Evolutionary conservation across 2,888 invertebrate genomes (phyloP).

Genomic region (Punctoribates punctum): DNA sequence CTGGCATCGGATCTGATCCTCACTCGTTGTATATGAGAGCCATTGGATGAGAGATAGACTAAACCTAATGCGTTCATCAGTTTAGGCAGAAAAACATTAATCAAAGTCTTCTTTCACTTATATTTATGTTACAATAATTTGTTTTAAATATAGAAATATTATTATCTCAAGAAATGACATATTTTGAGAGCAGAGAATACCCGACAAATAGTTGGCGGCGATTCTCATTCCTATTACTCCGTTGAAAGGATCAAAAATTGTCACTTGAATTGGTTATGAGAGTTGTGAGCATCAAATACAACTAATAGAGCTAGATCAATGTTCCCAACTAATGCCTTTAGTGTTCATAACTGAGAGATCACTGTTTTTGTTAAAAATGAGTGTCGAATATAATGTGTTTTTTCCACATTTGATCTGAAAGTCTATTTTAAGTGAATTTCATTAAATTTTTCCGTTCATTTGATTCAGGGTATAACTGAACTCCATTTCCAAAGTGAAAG

Average conservation of each 20-base stretch:
- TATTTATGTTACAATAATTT: background rate
- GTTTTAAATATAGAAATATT: too few species aligned
- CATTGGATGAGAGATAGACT: background rate
- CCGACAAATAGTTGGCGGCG: too few species aligned
- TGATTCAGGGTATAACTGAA: background rate
- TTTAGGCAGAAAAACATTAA: constrained; percentile 10
- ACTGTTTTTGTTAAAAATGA: background rate
- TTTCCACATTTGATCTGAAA: background rate
- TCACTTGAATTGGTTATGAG: too few species aligned
- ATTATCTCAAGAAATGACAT: too few species aligned
- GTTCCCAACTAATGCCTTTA: too few species aligned
- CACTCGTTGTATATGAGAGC: constrained; percentile 8
- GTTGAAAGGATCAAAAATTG: too few species aligned
- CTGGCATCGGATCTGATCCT: background rate
- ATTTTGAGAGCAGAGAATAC: too few species aligned
- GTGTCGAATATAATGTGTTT: background rate
- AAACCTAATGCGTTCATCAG: background rate
- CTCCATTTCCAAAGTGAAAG: background rate
- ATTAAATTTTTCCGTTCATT: constrained; percentile 1
- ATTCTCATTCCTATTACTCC: too few species aligned
- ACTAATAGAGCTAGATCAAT: too few species aligned
- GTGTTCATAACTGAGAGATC: background rate
- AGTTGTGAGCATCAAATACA: too few species aligned
- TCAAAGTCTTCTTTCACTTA: constrained; percentile 4
- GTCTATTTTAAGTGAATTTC: background rate